Conservation (phyloP, 1,140 invertebrate species). For the Globodera ellingtonae region DNA sequence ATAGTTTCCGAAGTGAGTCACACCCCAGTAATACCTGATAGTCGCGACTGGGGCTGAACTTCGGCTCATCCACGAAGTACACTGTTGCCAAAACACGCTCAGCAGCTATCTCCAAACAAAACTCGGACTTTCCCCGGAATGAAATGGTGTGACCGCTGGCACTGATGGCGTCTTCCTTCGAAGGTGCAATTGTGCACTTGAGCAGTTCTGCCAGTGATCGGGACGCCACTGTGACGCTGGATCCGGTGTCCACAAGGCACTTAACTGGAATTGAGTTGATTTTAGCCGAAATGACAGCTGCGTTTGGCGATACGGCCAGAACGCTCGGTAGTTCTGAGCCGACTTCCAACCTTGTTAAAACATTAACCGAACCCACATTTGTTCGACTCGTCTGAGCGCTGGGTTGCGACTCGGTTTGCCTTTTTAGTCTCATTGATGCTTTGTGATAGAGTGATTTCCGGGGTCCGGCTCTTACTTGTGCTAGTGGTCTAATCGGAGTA, state of each 20-base stretch:
- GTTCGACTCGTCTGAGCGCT: neutral
- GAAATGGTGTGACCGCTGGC: neutral
- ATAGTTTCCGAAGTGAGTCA: neutral
- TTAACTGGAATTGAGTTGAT: neutral
- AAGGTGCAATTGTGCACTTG: neutral
- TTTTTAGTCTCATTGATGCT: neutral
- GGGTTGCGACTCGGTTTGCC: too few species aligned
- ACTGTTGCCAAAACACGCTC: neutral
- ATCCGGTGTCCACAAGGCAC: conserved; percentile 14
- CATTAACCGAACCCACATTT: neutral
- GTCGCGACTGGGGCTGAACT: neutral
- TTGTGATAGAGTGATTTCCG: neutral
- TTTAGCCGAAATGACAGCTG: neutral
- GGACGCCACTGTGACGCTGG: neutral
- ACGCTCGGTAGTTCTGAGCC: neutral
- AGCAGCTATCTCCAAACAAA: neutral
- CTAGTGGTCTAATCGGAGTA: neutral
- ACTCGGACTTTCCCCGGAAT: neutral
- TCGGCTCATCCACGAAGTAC: neutral
- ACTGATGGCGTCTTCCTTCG: neutral
- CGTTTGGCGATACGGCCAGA: neutral
- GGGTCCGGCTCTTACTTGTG: neutral
- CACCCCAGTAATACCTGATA: neutral
- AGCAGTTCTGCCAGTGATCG: neutral
- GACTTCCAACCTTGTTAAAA: neutral